Percentiles rank a stretch among this genome's conserved stretches.
Evolutionary conservation across 2,113 vertebrate species (phyloP).

Genomic region (Corydoras sp.): DNA sequence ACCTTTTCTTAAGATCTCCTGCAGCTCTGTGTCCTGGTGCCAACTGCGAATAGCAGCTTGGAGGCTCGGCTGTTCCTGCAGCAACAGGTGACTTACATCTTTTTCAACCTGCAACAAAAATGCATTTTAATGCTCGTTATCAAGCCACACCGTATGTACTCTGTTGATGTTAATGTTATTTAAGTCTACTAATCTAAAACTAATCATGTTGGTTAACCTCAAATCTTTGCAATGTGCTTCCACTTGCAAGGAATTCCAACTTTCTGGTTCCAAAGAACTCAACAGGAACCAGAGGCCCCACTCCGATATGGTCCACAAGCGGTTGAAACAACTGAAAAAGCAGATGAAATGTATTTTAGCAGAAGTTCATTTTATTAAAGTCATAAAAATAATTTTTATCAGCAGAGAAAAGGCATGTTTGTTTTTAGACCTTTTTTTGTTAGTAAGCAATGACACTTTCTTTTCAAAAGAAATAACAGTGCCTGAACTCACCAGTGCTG

Average conservation of each 20-base stretch:
- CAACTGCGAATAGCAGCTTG: constrained; percentile 82
- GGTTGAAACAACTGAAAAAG: constrained; percentile 59
- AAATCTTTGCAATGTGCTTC: constrained; percentile 80
- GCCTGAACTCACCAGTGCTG: constrained; percentile 80
- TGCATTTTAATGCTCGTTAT: constrained; percentile 48
- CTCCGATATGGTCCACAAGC: constrained; percentile 87
- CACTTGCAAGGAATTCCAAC: constrained; percentile 83
- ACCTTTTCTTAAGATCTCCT: constrained; percentile 96
- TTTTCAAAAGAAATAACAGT: not conserved
- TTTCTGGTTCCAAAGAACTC: constrained; percentile 86
- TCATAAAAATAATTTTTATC: too few species aligned
- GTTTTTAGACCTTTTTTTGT: too few species aligned
- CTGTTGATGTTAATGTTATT: too few species aligned
- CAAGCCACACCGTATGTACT: not conserved
- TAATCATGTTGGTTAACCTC: constrained; percentile 66
- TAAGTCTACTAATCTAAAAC: too few species aligned
- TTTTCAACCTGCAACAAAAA: constrained; percentile 75
- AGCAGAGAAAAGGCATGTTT: too few species aligned
- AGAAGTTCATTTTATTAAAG: too few species aligned
- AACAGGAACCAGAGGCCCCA: constrained; percentile 85
- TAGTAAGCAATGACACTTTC: too few species aligned
- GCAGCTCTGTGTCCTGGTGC: constrained; percentile 86
- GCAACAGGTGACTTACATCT: constrained; percentile 75
- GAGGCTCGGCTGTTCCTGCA: constrained; percentile 79
- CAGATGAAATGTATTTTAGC: too few species aligned